These are phyloP conservation scores for Iselma pallidipennis DNA, from an alignment of 2,888 invertebrate species.

Conservation along the genomic window DNA sequence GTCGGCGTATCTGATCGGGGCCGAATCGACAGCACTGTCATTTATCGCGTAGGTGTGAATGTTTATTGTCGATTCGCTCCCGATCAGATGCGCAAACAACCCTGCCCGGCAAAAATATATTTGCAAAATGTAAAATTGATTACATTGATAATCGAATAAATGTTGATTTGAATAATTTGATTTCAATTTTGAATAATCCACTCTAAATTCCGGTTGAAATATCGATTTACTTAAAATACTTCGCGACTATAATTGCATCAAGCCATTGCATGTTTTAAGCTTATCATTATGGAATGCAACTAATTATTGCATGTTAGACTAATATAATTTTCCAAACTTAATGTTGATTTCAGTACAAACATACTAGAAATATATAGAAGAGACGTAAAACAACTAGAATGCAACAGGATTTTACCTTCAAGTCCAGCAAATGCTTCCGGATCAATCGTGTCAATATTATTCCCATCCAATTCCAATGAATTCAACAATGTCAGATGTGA, in stretches of 20 bases:
- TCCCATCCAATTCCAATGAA: slow-evolving; percentile 87
- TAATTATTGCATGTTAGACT: background rate
- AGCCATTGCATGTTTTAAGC: background rate
- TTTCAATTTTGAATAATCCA: too few species aligned
- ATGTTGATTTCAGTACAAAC: background rate
- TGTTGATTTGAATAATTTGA: background rate
- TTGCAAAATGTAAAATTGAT: background rate
- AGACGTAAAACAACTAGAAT: background rate
- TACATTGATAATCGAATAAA: background rate
- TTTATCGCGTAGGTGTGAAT: too few species aligned
- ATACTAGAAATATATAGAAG: too few species aligned
- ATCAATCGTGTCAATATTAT: slow-evolving; percentile 78
- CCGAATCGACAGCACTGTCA: too few species aligned
- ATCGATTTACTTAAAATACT: background rate
- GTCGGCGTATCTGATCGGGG: too few species aligned
- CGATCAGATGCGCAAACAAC: too few species aligned
- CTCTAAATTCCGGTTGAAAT: background rate
- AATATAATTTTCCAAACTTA: background rate
- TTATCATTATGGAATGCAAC: background rate
- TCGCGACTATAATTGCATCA: background rate
- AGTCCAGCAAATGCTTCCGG: slow-evolving; percentile 85
- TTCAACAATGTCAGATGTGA: slow-evolving; percentile 79
- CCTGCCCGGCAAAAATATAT: too few species aligned
- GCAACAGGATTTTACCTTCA: slow-evolving; percentile 70
- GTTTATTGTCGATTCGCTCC: too few species aligned